Percentiles rank a stretch among this genome's conserved stretches.
Evolutionary conservation across 2,113 vertebrate genomes (phyloP).

Genomic region (Ctenodactylus gundi): DNA sequence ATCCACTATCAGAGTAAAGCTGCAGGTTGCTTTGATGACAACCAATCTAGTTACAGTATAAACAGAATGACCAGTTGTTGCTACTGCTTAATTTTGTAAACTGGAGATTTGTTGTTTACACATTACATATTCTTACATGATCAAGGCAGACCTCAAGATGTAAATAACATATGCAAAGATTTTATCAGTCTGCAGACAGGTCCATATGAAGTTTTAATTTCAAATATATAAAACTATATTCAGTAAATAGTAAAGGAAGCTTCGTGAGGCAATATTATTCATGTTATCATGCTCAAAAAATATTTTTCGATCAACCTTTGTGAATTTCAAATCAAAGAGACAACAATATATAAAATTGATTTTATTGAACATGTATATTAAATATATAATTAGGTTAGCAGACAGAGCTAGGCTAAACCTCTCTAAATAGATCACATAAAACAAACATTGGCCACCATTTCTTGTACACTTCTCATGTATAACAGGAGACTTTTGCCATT

Average conservation of each 20-base stretch:
- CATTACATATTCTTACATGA: neutral
- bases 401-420: neutral
- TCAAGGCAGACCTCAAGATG: neutral
- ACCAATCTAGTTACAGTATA: neutral
- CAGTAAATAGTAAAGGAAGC: neutral
- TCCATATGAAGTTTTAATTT: slow-evolving; percentile 21
- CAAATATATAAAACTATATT: neutral
- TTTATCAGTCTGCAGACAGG: neutral
- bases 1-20: neutral
- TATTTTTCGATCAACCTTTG: neutral
- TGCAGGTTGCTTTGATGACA: neutral
- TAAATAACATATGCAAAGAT: neutral
- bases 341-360: neutral
- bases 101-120: neutral
- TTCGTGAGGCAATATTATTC: neutral
- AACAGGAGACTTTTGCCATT: neutral
- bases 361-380: slow-evolving; percentile 60
- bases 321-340: slow-evolving; percentile 42
- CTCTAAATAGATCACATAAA: slow-evolving; percentile 1
- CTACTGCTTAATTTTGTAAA: neutral
- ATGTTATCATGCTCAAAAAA: neutral
- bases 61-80: neutral
- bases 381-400: slow-evolving; percentile 37
- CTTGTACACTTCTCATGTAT: neutral
- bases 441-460: neutral